Conservation (phyloP, 2,797 vertebrate species). For the Helarctos malayanus region DNA sequence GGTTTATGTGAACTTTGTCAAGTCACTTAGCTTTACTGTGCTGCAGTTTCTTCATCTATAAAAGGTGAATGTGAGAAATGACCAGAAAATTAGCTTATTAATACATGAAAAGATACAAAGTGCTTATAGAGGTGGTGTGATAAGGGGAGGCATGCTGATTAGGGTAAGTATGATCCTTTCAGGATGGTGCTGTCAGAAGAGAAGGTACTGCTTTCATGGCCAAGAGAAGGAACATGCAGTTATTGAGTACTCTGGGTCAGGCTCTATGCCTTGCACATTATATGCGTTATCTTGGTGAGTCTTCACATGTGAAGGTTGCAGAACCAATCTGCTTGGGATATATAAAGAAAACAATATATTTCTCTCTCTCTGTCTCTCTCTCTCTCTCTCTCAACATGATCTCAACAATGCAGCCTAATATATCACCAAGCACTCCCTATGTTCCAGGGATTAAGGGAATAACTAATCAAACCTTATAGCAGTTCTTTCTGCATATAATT, state of each 20-base stretch:
- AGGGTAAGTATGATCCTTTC: background rate
- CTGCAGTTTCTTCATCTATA: background rate
- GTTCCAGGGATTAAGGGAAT: slow-evolving; percentile 40
- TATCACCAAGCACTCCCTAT: background rate
- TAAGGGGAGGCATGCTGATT: background rate
- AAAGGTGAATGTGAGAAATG: background rate
- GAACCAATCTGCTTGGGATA: background rate
- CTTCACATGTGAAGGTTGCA: slow-evolving; percentile 18
- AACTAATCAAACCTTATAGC: slow-evolving; percentile 30
- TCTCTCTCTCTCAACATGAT: background rate
- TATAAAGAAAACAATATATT: background rate
- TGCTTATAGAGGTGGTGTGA: background rate
- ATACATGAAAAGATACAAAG: background rate
- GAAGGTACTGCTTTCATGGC: background rate
- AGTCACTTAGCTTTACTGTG: background rate
- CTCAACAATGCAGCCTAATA: background rate
- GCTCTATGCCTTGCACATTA: background rate
- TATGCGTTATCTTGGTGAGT: background rate
- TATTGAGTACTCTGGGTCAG: background rate
- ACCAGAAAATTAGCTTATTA: slow-evolving; percentile 23
- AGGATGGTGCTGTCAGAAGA: background rate
- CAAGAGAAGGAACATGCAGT: background rate
- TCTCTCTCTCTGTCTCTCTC: background rate
- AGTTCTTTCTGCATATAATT: slow-evolving; percentile 48
- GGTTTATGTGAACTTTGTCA: background rate